Base-by-base conservation (phyloP, 2,888 invertebrate genomes). In the Teleiodes luculella region DNA sequence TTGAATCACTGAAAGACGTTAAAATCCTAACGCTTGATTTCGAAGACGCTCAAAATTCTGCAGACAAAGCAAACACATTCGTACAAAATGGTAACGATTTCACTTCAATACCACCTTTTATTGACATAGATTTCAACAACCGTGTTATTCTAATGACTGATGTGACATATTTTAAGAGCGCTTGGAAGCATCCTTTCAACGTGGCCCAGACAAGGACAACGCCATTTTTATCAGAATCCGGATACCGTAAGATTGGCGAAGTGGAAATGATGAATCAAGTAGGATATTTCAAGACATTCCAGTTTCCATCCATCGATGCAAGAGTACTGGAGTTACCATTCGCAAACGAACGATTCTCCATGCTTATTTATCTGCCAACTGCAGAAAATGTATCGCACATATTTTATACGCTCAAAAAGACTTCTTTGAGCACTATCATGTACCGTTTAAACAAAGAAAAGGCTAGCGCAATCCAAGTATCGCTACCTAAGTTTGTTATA, bases 401-500 rank as follows among this genome's bases (percentile, higher is more conserved):
- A 14, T 80, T 74, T 53, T 78, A 70, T 50, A 56, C 65, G 24
- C 24, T 24, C 6, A 24, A 24, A 24, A 24, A 6, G 6, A 24
- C 24, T 24, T 4, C 24, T 4, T 24, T 24, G 6, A 24, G 3
- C 3, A 24, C 24, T 24, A 6, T 24, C 24, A 24, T 24, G 6
- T 24, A 3, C 24, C 3, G 24, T 24, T 24, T 24, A 24, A 69
- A 57, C 0, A 71, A 77, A 0, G 73, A 72, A 2, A 24, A 78
- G 1, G 75, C 74, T 7, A 82, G 78, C 3, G 24, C 24, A 55
- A 61, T 85, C 10, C 69, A 78, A 0, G 86, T 85, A 53, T 53
- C 85, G 24, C 18, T 86, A 0, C 64, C 61, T 35, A 86, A 86
- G 66, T 81, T 85, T 80, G 84, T 84, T 0, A 65, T 83, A 0